Evolutionary conservation across 2,888 invertebrate species (phyloP).

Genomic region (Sphaerophoria taeniata): DNA sequence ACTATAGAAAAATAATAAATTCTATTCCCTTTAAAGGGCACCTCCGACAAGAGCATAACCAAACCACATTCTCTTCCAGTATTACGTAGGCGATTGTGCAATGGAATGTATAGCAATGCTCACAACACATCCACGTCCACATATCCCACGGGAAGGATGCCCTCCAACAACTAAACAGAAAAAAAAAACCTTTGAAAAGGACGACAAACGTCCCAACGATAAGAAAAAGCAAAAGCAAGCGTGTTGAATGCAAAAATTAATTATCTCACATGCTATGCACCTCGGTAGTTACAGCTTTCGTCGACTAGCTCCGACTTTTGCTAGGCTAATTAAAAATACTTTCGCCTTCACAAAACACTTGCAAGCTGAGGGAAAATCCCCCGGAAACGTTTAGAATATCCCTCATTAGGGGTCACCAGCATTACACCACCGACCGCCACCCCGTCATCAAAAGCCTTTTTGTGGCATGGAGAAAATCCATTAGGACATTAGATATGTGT

Average conservation of each 20-base stretch:
- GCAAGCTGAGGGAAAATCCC: conserved; percentile 29
- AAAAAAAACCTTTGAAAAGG: conserved; percentile 38
- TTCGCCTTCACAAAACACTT: conserved; percentile 73
- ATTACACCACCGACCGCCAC: neutral
- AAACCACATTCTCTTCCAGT: neutral
- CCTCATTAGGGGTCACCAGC: conserved; percentile 69
- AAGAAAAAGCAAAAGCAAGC: conserved; percentile 48
- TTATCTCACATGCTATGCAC: conserved; percentile 59
- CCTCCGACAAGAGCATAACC: conserved; percentile 4
- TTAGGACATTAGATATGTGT: conserved; percentile 70
- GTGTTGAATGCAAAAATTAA: conserved; percentile 70
- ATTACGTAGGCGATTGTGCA: conserved; percentile 56
- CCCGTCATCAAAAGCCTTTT: neutral
- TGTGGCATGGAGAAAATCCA: conserved; percentile 58
- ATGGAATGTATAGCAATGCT: conserved; percentile 36
- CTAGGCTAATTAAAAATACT: conserved; percentile 72
- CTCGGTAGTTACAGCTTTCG: conserved; percentile 33
- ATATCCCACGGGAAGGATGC: conserved; percentile 45
- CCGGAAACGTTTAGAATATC: conserved; percentile 37
- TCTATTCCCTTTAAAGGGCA: conserved; percentile 43
- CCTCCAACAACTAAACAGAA: neutral
- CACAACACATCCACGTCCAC: conserved; percentile 43
- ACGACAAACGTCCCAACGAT: conserved; percentile 50
- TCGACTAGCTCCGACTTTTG: too few relatives aligned
- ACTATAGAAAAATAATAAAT: conserved; percentile 63